These are phyloP conservation scores for Trissolcus brochymenae DNA, from an alignment of 2,888 invertebrate genomes.

Conservation along the genomic window DNA sequence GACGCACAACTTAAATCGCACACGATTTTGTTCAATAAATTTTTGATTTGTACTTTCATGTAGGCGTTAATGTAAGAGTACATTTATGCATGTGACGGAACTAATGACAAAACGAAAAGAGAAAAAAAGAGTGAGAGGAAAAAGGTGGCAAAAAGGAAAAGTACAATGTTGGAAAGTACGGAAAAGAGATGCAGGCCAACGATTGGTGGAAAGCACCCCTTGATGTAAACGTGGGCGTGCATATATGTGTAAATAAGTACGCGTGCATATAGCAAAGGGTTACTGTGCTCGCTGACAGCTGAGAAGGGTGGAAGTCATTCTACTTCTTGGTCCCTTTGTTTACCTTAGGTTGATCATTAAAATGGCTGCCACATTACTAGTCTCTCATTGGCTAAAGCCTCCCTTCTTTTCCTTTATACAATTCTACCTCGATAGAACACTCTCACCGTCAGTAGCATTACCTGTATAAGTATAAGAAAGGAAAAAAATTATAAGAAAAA, in stretches of 20 bases:
- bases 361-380: slow-evolving; percentile 75
- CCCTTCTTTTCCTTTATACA: slow-evolving; percentile 61
- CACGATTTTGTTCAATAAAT: slow-evolving; percentile 41
- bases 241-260: slow-evolving; percentile 63
- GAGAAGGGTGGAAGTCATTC: slow-evolving; percentile 58
- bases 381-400: slow-evolving; percentile 72
- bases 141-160: slow-evolving; percentile 42
- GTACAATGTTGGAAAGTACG: slow-evolving; percentile 53
- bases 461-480: slow-evolving; percentile 41
- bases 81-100: slow-evolving; percentile 43
- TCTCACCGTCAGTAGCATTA: slow-evolving; percentile 62
- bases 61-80: slow-evolving; percentile 53
- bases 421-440: slow-evolving; percentile 62
- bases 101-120: slow-evolving; percentile 44
- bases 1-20: slow-evolving; percentile 30
- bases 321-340: slow-evolving; percentile 70
- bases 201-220: slow-evolving; percentile 73
- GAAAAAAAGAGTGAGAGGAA: slow-evolving; percentile 2
- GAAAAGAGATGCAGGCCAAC: slow-evolving; percentile 66
- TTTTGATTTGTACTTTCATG: slow-evolving; percentile 45
- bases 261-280: slow-evolving; percentile 56
- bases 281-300: slow-evolving; percentile 53
- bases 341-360: slow-evolving; percentile 76
- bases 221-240: slow-evolving; percentile 71
- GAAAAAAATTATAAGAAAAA: slow-evolving; percentile 37